These are phyloP conservation scores for Mechanitis mazaeus DNA, from an alignment of 2,888 invertebrate genomes.

Conservation along the genomic window DNA sequence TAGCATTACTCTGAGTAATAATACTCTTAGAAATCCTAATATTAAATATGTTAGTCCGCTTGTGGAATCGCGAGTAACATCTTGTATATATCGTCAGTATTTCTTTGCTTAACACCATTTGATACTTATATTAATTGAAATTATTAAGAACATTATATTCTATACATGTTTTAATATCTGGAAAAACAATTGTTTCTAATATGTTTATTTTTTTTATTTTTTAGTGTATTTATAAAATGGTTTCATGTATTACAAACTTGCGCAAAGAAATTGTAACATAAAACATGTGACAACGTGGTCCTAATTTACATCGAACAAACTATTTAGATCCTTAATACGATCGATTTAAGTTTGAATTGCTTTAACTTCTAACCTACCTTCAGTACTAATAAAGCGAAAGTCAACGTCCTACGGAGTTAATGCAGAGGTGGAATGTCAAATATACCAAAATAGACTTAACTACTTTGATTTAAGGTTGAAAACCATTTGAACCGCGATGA, in stretches of 20 bases:
- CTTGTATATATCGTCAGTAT: too few species aligned
- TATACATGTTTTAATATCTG: too few species aligned
- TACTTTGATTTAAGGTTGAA: conserved; percentile 13
- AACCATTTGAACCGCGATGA: conserved; percentile 14
- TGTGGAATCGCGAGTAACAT: too few species aligned
- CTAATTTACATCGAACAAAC: background rate
- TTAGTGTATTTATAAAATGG: too few species aligned
- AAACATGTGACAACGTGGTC: conserved; percentile 1
- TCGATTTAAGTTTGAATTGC: background rate
- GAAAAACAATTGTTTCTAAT: too few species aligned
- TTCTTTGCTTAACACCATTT: too few species aligned
- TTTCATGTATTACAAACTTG: background rate
- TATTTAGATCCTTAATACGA: background rate
- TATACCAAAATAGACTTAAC: conserved; percentile 17
- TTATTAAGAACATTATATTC: too few species aligned
- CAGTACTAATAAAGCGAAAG: conserved; percentile 27
- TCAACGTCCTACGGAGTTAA: conserved; percentile 24
- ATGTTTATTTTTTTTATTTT: too few species aligned
- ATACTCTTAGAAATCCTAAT: too few species aligned
- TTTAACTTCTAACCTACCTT: conserved; percentile 13
- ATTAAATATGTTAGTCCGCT: too few species aligned
- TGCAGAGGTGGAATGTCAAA: conserved; percentile 22
- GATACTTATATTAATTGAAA: too few species aligned
- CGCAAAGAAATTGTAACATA: conserved; percentile 1
- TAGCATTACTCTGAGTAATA: too few species aligned